Evolutionary conservation across 2,113 vertebrate species (phyloP).

Genomic region (Tachuris rubrigastra): DNA sequence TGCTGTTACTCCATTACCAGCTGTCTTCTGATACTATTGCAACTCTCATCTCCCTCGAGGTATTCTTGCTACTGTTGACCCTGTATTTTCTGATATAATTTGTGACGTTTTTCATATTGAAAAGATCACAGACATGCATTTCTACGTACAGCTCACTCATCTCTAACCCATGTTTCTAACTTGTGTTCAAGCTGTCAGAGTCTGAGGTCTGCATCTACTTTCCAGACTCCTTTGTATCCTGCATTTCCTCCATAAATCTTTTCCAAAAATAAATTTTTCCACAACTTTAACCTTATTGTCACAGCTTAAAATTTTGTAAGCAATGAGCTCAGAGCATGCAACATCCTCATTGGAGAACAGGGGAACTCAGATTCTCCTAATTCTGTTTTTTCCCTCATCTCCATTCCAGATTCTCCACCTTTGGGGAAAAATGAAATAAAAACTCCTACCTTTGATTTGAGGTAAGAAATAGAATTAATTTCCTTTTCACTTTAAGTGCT

Average conservation of each 20-base stretch:
- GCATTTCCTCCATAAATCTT: background rate
- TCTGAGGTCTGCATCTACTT: background rate
- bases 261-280: background rate
- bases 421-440: background rate
- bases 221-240: background rate
- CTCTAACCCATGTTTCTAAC: background rate
- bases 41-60: background rate
- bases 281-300: background rate
- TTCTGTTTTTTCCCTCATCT: background rate
- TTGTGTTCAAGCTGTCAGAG: background rate
- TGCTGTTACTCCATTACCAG: constrained; percentile 27
- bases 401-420: background rate
- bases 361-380: background rate
- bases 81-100: constrained; percentile 34
- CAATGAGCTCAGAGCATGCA: background rate
- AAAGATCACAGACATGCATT: background rate
- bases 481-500: background rate
- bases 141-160: background rate
- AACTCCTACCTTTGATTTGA: background rate
- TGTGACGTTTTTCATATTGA: constrained; percentile 15
- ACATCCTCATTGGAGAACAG: background rate
- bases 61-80: constrained; percentile 11
- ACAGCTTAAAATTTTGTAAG: background rate
- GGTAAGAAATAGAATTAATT: background rate
- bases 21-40: constrained; percentile 27